Evolutionary conservation across 2,888 invertebrate species (phyloP).

Genomic region (Hymenopus coronatus): DNA sequence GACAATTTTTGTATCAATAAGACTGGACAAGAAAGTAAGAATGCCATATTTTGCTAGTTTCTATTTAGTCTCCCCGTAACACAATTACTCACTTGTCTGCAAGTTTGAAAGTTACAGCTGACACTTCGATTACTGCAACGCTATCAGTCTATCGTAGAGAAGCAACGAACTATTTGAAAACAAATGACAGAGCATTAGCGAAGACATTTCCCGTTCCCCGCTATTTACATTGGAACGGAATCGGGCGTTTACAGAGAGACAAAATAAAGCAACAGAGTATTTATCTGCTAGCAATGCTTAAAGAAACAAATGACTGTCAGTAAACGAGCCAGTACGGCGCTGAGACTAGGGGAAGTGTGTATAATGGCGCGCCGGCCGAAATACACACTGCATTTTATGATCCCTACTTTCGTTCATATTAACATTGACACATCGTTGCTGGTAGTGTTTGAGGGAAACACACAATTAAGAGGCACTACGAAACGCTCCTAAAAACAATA

Average conservation of each 20-base stretch:
- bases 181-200: background rate
- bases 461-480: background rate
- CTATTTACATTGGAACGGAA: background rate
- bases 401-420: background rate
- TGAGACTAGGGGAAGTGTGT: background rate
- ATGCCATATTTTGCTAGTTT: too few species aligned
- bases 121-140: too few species aligned
- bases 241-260: background rate
- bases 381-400: background rate
- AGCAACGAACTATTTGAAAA: background rate
- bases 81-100: too few species aligned
- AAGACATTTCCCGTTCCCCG: background rate
- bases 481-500: background rate
- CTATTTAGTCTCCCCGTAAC: too few species aligned
- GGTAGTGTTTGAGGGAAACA: background rate
- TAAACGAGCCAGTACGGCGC: background rate
- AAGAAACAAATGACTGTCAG: background rate
- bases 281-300: background rate
- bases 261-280: background rate
- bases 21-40: too few species aligned
- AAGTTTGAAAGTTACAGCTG: too few species aligned
- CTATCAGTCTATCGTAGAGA: background rate
- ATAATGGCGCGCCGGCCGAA: background rate
- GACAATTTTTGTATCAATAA: too few species aligned
- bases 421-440: background rate